These are phyloP conservation scores for Florisuga fusca DNA, from an alignment of 2,797 vertebrate species.

Conservation along the genomic window DNA sequence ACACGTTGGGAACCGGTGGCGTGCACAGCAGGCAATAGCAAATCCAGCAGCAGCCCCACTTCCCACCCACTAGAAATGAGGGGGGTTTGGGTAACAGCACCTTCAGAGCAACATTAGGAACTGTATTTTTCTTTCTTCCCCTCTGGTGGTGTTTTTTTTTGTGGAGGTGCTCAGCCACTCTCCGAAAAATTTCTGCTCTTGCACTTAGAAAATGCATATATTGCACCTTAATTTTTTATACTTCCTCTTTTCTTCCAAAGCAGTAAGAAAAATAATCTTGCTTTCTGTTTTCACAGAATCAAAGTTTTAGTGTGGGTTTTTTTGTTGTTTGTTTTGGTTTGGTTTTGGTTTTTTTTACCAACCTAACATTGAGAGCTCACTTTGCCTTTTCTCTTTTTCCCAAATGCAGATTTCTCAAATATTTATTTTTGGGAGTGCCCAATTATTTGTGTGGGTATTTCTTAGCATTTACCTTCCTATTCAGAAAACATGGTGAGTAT, in stretches of 20 bases:
- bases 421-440: background rate
- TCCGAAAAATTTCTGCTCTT: background rate
- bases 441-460: background rate
- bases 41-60: background rate
- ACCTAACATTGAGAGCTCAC: background rate
- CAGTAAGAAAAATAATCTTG: background rate
- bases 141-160: background rate
- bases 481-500: background rate
- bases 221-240: background rate
- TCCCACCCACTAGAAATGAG: fast-evolving
- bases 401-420: background rate
- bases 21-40: background rate
- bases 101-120: background rate
- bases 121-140: background rate
- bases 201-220: background rate
- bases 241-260: background rate
- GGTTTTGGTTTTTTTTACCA: background rate
- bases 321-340: background rate
- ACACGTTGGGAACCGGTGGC: fast-evolving
- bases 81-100: background rate
- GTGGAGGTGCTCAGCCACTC: background rate
- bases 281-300: background rate
- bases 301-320: background rate
- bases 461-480: background rate
- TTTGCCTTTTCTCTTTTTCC: background rate